Evolutionary conservation across 2,113 vertebrate genomes (phyloP), one percentile per base, ranked within the genome.

Genomic region (Saimiri boliviensis): DNA sequence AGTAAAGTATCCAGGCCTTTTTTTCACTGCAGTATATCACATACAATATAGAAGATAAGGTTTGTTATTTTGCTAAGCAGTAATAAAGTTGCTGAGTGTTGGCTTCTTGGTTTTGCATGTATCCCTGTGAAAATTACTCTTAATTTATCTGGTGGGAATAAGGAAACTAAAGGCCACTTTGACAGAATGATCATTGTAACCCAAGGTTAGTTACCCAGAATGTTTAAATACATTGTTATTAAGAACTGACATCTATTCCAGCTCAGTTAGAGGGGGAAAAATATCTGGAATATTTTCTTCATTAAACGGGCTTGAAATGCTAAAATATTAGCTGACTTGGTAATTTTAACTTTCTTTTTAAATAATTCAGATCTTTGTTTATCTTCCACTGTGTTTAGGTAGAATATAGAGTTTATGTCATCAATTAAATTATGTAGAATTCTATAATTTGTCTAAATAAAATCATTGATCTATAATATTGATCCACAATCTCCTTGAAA

Each of bases 1-100:
- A 86, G 11, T 76, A 87, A 82, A 86, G 11, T 76, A 32, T 82
- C 35, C 35, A 49, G 9, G 12, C 60, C 52, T 91, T 95, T 60
- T 30, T 74, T 80, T 30, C 80, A 66, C 37, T 49, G 32, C 79
- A 93, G 32, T 94, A 16, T 90, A 70, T 79, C 97, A 60, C 77
- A 68, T 87, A 66, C 77, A 71, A 3, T 66, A 80, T 66, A 80
- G 70, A 56, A 66, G 25, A 91, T 68, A 54, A n/a, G 16, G 7
- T 89, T 93, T 93, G 42, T 42, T 70, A 42, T 60, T 87, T 79
- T 87, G n/a, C 83, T 90, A 79, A 92, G 82, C 6, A 94, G 94
- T 98, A 94, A 96, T 96, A 95, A 97, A 98, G 98, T 98, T 97
- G 80, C 98, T 99, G 98, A 99, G 98, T 99, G 97, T 95, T 96